Evolutionary conservation across 2,113 vertebrate species (phyloP).

Genomic region (Oreotrochilus melanogaster): DNA sequence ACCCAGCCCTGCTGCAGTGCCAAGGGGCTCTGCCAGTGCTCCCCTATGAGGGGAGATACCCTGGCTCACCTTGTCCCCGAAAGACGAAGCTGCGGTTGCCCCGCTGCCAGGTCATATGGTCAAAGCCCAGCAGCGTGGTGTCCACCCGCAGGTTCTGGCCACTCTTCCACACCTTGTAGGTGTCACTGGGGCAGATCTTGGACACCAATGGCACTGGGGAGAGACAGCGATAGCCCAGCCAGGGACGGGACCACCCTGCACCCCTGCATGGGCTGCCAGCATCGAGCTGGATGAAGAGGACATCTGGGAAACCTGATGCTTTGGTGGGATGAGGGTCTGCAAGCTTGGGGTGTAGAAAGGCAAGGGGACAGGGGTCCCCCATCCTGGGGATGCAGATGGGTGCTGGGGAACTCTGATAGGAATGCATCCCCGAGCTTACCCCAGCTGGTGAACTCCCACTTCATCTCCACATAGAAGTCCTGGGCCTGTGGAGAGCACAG

Average conservation of each 20-base stretch:
- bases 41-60: accelerated
- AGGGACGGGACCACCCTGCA: neutral
- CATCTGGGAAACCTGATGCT: accelerated
- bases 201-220: slow-evolving; percentile 93
- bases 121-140: slow-evolving; percentile 95
- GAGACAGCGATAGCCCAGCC: neutral
- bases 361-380: neutral
- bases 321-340: accelerated
- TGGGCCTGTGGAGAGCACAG: slow-evolving; percentile 82
- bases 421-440: slow-evolving; percentile 76
- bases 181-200: slow-evolving; percentile 97
- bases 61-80: slow-evolving; percentile 88
- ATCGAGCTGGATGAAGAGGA: accelerated
- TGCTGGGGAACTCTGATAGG: neutral
- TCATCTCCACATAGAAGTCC: slow-evolving; percentile 98
- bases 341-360: neutral
- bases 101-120: slow-evolving; percentile 99
- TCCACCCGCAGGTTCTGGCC: slow-evolving; percentile 96
- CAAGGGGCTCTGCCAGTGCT: neutral
- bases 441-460: slow-evolving; percentile 98
- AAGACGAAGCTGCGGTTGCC: slow-evolving; percentile 97
- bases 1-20: accelerated
- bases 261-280: accelerated
- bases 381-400: neutral
- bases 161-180: slow-evolving; percentile 97